Conservation (phyloP, 2,797 vertebrate species). For the Betta splendens region DNA sequence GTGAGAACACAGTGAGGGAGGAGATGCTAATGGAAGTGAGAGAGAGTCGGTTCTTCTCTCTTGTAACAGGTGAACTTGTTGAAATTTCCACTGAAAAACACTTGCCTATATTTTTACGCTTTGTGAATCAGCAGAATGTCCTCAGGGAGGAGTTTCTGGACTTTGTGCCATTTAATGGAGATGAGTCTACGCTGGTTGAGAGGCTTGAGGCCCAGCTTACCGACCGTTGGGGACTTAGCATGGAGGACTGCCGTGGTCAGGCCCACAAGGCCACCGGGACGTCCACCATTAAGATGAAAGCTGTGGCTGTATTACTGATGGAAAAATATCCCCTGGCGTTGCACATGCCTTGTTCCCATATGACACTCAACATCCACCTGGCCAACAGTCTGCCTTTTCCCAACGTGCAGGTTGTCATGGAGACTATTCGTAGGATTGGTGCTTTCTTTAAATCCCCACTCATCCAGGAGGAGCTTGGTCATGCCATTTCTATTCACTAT, state of each 20-base stretch:
- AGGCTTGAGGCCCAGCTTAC: slow-evolving; percentile 88
- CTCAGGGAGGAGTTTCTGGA: slow-evolving; percentile 94
- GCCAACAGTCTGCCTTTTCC: slow-evolving; percentile 89
- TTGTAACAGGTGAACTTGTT: slow-evolving; percentile 89
- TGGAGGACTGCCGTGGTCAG: slow-evolving; percentile 95
- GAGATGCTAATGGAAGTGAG: slow-evolving; percentile 91
- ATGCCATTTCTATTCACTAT: slow-evolving; percentile 81
- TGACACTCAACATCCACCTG: slow-evolving; percentile 90
- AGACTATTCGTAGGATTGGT: slow-evolving; percentile 85
- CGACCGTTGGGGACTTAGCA: slow-evolving; percentile 92
- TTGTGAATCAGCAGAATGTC: slow-evolving; percentile 89
- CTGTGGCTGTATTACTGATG: slow-evolving; percentile 86
- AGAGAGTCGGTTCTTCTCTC: slow-evolving; percentile 92
- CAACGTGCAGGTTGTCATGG: slow-evolving; percentile 88
- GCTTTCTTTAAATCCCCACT: slow-evolving; percentile 83
- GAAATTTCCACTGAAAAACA: slow-evolving; percentile 86
- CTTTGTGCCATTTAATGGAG: slow-evolving; percentile 86
- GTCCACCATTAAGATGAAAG: slow-evolving; percentile 92
- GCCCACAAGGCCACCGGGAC: slow-evolving; percentile 90
- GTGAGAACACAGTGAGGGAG: slow-evolving; percentile 90
- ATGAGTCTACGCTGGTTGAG: slow-evolving; percentile 84
- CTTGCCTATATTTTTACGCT: slow-evolving; percentile 89
- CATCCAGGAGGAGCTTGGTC: slow-evolving; percentile 84
- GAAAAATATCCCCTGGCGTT: slow-evolving; percentile 92
- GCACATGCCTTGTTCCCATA: slow-evolving; percentile 88